Percentiles rank a stretch among this genome's conserved stretches.
phyloP scores from a whole-genome alignment of 2,113 vertebrate genomes.

The Vimba vimba region DNA sequence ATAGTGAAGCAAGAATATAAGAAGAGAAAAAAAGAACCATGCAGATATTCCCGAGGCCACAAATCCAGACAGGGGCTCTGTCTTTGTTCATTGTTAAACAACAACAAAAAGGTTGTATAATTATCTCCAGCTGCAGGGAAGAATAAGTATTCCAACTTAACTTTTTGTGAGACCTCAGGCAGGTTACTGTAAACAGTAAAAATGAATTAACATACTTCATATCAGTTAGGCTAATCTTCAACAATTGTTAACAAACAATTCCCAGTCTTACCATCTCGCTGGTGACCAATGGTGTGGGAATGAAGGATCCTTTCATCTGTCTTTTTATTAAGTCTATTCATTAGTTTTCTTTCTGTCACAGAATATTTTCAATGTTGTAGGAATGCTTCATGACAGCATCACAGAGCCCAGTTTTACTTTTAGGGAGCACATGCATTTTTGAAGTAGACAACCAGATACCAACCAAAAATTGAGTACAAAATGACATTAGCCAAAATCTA shows the following conservation, averaged over 20 bases:
- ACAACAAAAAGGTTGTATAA: neutral
- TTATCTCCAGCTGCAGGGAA: constrained; percentile 24
- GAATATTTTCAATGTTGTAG: too few relatives aligned
- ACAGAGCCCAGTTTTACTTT: too few relatives aligned
- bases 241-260: neutral
- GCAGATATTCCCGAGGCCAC: constrained; percentile 1
- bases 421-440: too few relatives aligned
- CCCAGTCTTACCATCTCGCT: neutral
- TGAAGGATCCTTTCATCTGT: neutral
- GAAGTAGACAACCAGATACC: too few relatives aligned
- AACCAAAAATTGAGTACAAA: too few relatives aligned
- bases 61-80: neutral
- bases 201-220: constrained; percentile 11
- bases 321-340: too few relatives aligned
- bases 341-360: too few relatives aligned
- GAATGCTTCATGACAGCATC: too few relatives aligned
- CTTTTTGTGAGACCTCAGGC: constrained; percentile 22
- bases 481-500: too few relatives aligned
- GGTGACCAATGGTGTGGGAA: neutral
- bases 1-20: neutral
- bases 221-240: constrained; percentile 16
- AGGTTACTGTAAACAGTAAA: constrained; percentile 9
- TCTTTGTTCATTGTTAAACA: constrained; percentile 17
- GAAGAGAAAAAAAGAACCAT: neutral
- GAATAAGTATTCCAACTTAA: constrained; percentile 8